Evolutionary conservation across 2,797 vertebrate genomes (phyloP).

Genomic region (Notolabrus celidotus): DNA sequence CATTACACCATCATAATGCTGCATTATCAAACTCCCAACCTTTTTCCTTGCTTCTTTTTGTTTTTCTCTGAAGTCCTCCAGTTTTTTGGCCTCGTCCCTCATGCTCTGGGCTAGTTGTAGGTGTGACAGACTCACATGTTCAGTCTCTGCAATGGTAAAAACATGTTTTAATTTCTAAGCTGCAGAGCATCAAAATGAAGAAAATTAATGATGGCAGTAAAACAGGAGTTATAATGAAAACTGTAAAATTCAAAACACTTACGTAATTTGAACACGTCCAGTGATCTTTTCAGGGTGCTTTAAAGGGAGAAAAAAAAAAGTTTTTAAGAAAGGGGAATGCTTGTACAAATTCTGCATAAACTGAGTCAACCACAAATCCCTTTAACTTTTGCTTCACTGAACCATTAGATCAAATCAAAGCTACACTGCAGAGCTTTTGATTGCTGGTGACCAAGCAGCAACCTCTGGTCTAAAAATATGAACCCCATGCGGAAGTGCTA

Average conservation of each 20-base stretch:
- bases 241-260: too few species aligned
- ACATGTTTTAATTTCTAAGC: background rate
- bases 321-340: background rate
- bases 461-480: too few species aligned
- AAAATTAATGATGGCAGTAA: background rate
- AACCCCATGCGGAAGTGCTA: too few species aligned
- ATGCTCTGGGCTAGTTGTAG: constrained; percentile 91
- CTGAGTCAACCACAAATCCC: background rate
- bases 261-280: constrained; percentile 96
- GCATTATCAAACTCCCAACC: constrained; percentile 74
- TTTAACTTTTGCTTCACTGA: too few species aligned
- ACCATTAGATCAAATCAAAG: background rate
- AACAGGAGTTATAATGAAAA: too few species aligned
- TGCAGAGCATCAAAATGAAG: constrained; percentile 9
- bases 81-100: constrained; percentile 92
- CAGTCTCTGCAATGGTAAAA: constrained; percentile 84
- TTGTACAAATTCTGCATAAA: background rate
- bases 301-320: constrained; percentile 25
- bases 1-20: background rate
- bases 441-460: too few species aligned
- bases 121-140: constrained; percentile 91
- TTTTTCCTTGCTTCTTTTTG: constrained; percentile 92
- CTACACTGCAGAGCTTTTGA: too few species aligned
- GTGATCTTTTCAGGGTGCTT: constrained; percentile 92
- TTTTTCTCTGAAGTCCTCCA: constrained; percentile 95